These are phyloP conservation scores for Eospalax fontanierii DNA, from an alignment of 2,797 vertebrate genomes.

Conservation along the genomic window DNA sequence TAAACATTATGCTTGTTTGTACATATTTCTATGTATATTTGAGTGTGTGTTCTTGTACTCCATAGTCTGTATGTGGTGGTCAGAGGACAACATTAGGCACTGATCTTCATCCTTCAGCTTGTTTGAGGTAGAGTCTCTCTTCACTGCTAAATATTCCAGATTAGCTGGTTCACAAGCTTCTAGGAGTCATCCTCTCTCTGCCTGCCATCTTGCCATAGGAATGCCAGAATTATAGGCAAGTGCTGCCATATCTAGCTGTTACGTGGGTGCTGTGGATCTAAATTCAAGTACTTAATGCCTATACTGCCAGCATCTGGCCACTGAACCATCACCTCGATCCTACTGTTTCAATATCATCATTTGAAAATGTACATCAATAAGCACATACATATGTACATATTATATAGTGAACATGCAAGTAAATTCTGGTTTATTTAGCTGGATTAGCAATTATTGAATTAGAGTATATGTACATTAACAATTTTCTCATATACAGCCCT, in stretches of 20 bases:
- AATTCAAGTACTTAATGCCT: not conserved
- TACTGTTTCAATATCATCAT: not conserved
- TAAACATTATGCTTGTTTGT: no score
- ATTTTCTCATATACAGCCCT: not conserved
- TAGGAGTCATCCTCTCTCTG: not conserved
- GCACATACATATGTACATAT: not conserved
- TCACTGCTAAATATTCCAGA: no score
- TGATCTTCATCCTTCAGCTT: not conserved
- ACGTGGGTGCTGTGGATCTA: not conserved
- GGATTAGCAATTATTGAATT: not conserved
- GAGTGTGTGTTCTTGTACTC: not conserved
- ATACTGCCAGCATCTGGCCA: not conserved
- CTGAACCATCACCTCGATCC: not conserved
- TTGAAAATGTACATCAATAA: not conserved
- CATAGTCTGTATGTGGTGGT: not conserved
- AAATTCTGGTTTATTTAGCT: not conserved
- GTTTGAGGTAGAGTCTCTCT: not conserved
- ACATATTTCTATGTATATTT: not conserved
- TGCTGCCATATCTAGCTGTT: not conserved
- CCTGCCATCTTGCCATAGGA: not conserved
- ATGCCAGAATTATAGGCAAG: not conserved
- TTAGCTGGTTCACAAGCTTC: not conserved
- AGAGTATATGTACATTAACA: not conserved
- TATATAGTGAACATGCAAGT: not conserved
- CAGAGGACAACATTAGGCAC: not conserved